Conservation (phyloP, 2,113 vertebrate genomes). For the Mus spicilegus region DNA sequence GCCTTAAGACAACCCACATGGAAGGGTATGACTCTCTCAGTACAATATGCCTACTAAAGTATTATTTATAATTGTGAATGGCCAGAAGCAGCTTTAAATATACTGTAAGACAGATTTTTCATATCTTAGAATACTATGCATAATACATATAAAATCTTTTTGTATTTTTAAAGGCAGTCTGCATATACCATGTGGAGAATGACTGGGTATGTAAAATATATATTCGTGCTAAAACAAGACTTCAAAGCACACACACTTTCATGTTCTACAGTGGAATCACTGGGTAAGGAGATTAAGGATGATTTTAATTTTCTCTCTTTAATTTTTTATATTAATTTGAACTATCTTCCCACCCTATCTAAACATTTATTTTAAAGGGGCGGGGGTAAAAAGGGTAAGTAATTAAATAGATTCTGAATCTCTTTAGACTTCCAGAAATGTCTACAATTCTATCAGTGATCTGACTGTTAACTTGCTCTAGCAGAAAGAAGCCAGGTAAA, state of each 20-base stretch:
- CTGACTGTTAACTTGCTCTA: background rate
- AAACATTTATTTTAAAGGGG: background rate
- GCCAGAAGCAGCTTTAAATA: background rate
- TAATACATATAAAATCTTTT: background rate
- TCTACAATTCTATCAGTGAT: background rate
- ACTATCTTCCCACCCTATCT: background rate
- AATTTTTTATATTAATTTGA: background rate
- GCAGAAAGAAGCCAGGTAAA: background rate
- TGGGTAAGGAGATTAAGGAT: background rate
- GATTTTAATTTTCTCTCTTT: background rate
- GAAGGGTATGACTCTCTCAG: background rate
- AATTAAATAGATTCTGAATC: background rate
- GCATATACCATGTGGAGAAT: background rate
- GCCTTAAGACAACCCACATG: background rate
- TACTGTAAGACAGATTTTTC: too few relatives aligned
- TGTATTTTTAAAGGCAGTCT: background rate
- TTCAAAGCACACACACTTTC: background rate
- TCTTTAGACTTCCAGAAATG: background rate
- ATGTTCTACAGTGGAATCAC: background rate
- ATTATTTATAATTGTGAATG: background rate
- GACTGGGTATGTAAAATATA: background rate
- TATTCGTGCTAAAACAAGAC: background rate
- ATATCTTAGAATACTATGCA: background rate
- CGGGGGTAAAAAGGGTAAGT: background rate
- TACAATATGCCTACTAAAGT: background rate